A percentile compares a stretch with the other conserved stretches of the same genome.
Conservation (phyloP, 2,797 vertebrate genomes). For the Esox masquinongy region DNA sequence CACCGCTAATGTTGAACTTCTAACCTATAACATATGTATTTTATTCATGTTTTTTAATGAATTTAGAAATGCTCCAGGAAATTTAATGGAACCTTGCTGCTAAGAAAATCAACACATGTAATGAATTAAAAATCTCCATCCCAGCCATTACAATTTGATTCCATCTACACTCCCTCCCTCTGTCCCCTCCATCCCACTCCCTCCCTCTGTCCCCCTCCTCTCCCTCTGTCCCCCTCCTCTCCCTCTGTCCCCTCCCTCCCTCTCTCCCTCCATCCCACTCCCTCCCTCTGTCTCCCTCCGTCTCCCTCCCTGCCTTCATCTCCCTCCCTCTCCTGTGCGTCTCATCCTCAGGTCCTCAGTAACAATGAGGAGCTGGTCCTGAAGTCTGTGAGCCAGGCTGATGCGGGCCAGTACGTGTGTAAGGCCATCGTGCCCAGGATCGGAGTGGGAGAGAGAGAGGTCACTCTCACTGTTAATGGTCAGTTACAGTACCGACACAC, state of each 20-base stretch:
- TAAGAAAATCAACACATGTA: conserved; percentile 71
- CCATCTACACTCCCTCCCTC: neutral
- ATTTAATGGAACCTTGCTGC: conserved; percentile 58
- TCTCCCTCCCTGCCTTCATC: rapidly evolving
- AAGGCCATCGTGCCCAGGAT: conserved; percentile 95
- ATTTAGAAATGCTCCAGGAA: conserved; percentile 50
- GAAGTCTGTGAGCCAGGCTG: conserved; percentile 88
- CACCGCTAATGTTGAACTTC: neutral
- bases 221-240: neutral
- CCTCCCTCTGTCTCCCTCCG: rapidly evolving
- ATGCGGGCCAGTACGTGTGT: conserved; percentile 92
- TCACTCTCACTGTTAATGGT: conserved; percentile 92
- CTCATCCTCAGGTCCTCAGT: conserved; percentile 84
- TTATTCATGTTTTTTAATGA: conserved; percentile 65
- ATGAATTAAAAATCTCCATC: conserved; percentile 73
- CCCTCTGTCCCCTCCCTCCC: conserved; percentile 28
- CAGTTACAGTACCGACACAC: conserved; percentile 44
- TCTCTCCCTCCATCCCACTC: rapidly evolving
- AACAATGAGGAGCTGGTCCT: conserved; percentile 94
- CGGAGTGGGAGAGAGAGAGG: conserved; percentile 91
- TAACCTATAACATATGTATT: conserved; percentile 53
- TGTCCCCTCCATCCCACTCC: neutral
- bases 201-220: conserved; percentile 10
- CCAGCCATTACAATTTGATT: conserved; percentile 29
- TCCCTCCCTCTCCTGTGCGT: rapidly evolving